Evolutionary conservation across 2,113 vertebrate species (phyloP).

Genomic region (Abramis brama): DNA sequence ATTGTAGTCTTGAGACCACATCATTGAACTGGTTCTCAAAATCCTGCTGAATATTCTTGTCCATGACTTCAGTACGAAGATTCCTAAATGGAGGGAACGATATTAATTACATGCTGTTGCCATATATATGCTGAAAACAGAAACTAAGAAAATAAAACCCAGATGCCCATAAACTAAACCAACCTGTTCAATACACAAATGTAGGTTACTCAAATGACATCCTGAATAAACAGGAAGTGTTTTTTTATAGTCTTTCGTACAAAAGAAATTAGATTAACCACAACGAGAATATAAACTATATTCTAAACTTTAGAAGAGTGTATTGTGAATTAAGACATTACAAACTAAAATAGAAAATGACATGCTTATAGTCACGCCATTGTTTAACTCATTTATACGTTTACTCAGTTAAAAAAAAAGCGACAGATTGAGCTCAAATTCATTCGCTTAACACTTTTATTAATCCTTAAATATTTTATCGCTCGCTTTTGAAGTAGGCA

Average conservation of each 20-base stretch:
- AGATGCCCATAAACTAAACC: background rate
- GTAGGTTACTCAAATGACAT: background rate
- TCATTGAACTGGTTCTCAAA: conserved; percentile 73
- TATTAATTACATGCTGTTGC: background rate
- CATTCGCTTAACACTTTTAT: background rate
- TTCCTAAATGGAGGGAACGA: background rate
- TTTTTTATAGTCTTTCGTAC: background rate
- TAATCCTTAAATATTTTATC: background rate
- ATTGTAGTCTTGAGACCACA: conserved; percentile 73
- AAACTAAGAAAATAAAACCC: background rate
- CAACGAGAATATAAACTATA: background rate
- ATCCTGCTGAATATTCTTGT: conserved; percentile 57
- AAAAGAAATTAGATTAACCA: background rate
- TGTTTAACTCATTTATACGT: background rate
- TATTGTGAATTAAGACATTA: background rate
- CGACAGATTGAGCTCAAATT: background rate
- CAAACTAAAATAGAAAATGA: background rate
- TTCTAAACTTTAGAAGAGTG: background rate
- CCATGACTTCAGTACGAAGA: conserved; percentile 57
- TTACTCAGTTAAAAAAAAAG: background rate
- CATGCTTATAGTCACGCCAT: background rate
- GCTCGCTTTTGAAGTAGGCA: background rate
- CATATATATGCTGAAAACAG: background rate
- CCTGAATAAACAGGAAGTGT: background rate
- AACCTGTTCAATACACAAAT: background rate